Evolutionary conservation across 2,888 invertebrate genomes (phyloP), one percentile per base, ranked within the genome.

Genomic region (Sminthurinus aureus): DNA sequence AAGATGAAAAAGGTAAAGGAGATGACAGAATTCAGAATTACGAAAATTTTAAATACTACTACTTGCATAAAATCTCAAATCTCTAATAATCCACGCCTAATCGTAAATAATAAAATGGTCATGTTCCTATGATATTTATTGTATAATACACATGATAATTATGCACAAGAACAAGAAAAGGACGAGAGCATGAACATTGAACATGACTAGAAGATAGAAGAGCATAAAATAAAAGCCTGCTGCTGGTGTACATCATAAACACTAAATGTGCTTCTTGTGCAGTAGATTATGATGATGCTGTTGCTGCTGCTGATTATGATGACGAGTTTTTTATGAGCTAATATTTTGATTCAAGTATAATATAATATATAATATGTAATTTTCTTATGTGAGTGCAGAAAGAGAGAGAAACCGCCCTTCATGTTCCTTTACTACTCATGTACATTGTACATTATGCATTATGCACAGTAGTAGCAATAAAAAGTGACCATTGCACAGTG

Each of bases 71-170:
- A 38, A 38, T 69, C 69, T 69, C 9, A n/a, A 69, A 8, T 20
- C 24, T 11, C 69, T 20, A 69, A 12, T 24, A 73, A 24, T 26
- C 24, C 78, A 78, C 78, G 66, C 64, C 78, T 78, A 26, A 20
- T 24, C 58, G 22, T 78, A 38, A 78, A 66, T 78, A 78, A 78
- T 38, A 6, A 38, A 38, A 38, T 38, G 38, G 38, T 6, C 38
- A 38, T 38, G 38, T 38, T 38, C 38, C 38, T 38, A 1, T 38
- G 38, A 38, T 38, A 38, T 38, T 38, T 38, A 38, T 38, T 38
- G 38, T 64, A 66, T 22, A 73, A 24, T 66, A 52, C 20, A 26
- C n/a, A 52, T 24, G 78, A 66, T 78, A 78, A 78, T 78, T 78
- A 78, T 78, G 66, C 78, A 64, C 38, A 26, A 66, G 3, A 77